A percentile compares a stretch with the other conserved stretches of the same genome.
Conservation (phyloP, 2,888 invertebrate species). For the Mylabris sibirica region DNA sequence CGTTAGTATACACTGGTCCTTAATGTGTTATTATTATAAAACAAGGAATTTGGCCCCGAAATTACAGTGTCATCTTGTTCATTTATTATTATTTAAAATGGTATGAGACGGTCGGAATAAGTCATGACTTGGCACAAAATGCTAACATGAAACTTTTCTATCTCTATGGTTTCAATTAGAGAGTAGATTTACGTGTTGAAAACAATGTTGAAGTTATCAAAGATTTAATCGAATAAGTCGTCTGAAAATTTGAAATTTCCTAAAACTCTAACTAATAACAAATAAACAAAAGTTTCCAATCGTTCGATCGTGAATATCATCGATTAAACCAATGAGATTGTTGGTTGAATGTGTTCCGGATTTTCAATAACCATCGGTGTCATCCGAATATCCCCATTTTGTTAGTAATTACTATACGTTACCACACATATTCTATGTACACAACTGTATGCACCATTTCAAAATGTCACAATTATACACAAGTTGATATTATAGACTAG, state of each 20-base stretch:
- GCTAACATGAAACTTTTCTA: not conserved
- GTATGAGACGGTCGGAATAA: not conserved
- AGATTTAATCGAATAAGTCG: not conserved
- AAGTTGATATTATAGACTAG: not conserved
- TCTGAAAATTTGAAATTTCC: not conserved
- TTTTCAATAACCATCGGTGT: not conserved
- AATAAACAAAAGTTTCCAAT: not conserved
- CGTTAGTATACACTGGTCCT: not conserved
- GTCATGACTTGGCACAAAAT: slow-evolving; percentile 3
- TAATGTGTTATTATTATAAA: not conserved
- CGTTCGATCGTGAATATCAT: too few species aligned
- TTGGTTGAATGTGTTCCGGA: not conserved
- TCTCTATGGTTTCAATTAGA: not conserved
- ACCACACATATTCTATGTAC: too few species aligned
- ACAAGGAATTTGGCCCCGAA: not conserved
- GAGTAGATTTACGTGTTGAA: not conserved
- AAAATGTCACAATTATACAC: not conserved
- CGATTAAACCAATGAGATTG: not conserved
- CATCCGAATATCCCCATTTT: not conserved
- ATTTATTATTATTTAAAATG: slow-evolving; percentile 9
- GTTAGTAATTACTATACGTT: not conserved
- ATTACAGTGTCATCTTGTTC: not conserved
- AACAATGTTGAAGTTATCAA: not conserved
- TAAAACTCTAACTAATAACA: not conserved
- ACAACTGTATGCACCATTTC: not conserved